phyloP scores from a whole-genome alignment of 2,113 vertebrate species.

The Elephas maximus region DNA sequence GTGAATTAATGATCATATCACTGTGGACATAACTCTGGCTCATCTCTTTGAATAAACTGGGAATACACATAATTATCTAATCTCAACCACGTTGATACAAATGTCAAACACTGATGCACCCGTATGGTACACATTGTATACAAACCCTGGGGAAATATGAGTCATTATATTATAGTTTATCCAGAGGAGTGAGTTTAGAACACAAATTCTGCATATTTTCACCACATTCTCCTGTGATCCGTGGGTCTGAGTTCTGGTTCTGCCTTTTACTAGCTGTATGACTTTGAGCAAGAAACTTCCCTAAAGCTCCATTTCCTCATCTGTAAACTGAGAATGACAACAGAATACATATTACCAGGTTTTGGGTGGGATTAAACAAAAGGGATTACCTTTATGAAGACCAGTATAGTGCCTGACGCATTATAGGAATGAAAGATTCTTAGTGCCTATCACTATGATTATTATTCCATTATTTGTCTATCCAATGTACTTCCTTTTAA shows the following conservation, averaged over 20 bases:
- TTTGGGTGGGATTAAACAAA: neutral
- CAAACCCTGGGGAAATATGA: neutral
- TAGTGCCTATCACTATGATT: neutral
- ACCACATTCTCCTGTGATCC: neutral
- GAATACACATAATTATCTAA: neutral
- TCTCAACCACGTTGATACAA: neutral
- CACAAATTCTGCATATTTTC: neutral
- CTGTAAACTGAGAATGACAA: neutral
- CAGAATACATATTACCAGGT: neutral
- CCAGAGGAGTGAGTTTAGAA: neutral
- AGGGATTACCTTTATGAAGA: neutral
- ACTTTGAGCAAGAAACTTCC: conserved; percentile 4
- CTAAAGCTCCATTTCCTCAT: conserved; percentile 7
- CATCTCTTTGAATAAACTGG: neutral
- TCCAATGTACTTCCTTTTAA: conserved; percentile 42
- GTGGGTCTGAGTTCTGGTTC: neutral
- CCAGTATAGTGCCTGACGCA: neutral
- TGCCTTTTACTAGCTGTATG: neutral
- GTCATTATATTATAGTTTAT: neutral
- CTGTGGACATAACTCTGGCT: neutral
- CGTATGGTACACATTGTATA: neutral
- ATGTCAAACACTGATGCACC: neutral
- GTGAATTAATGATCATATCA: neutral
- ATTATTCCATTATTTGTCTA: neutral
- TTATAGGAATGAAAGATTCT: neutral